These are phyloP conservation scores for Drosophila parthenogenetica DNA, from an alignment of 2,888 invertebrate genomes.

Conservation along the genomic window DNA sequence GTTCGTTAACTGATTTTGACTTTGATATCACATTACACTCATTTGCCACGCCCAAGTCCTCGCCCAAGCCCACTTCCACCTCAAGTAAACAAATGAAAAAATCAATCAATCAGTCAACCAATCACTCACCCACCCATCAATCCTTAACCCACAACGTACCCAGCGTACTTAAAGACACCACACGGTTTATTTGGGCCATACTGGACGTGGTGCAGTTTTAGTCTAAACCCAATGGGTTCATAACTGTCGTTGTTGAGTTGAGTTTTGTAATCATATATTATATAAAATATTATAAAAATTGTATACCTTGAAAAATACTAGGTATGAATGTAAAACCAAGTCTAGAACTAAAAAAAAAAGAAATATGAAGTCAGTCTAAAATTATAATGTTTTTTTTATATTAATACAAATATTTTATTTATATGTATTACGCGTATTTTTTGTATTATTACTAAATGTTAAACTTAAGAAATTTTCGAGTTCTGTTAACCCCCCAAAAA, in stretches of 20 bases:
- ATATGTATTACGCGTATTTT: constrained; percentile 70
- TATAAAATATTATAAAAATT: constrained; percentile 13
- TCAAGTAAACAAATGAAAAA: constrained; percentile 9
- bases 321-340: constrained; percentile 18
- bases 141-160: constrained; percentile 31
- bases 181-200: constrained; percentile 27
- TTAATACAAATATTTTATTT: constrained; percentile 47
- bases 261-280: constrained; percentile 59
- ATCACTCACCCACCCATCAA: constrained; percentile 8
- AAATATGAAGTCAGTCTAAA: neutral
- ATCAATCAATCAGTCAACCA: constrained; percentile 2
- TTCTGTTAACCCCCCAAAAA: constrained; percentile 64
- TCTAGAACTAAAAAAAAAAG: constrained; percentile 3
- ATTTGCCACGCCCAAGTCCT: constrained; percentile 36
- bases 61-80: neutral
- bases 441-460: constrained; percentile 76
- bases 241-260: constrained; percentile 75
- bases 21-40: constrained; percentile 26
- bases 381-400: constrained; percentile 8
- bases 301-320: constrained; percentile 8
- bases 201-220: constrained; percentile 63
- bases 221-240: constrained; percentile 86
- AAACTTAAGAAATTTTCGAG: constrained; percentile 63
- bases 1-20: constrained; percentile 31
- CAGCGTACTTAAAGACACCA: constrained; percentile 70